Percentiles rank a stretch among this genome's conserved stretches.
phyloP scores from a whole-genome alignment of 2,888 invertebrate genomes.

The Lepidocyrtoides sp. region DNA sequence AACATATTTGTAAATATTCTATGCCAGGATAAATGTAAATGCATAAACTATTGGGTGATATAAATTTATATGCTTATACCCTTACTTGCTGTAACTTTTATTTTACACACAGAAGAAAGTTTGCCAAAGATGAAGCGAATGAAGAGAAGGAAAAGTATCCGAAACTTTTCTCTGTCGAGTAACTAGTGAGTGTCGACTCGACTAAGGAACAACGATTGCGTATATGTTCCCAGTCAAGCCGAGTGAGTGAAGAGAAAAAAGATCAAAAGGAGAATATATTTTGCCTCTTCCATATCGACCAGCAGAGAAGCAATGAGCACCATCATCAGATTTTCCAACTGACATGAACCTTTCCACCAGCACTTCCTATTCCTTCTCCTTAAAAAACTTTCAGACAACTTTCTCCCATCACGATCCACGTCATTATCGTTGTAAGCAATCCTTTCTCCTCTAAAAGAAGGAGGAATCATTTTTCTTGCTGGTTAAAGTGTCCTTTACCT shows the following conservation, averaged over 20 bases:
- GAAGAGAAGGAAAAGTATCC: slow-evolving; percentile 35
- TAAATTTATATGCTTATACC: not conserved
- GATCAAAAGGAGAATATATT: slow-evolving; percentile 65
- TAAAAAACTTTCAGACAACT: slow-evolving; percentile 71
- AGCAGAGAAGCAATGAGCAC: slow-evolving; percentile 32
- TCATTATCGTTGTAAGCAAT: slow-evolving; percentile 67
- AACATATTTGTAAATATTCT: no score
- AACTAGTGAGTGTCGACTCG: slow-evolving; percentile 16
- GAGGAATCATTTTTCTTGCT: slow-evolving; percentile 64
- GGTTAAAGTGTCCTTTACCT: slow-evolving; percentile 40
- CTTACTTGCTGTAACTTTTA: slow-evolving; percentile 5
- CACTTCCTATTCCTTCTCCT: slow-evolving; percentile 2
- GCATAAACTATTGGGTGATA: no score
- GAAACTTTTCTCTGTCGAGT: slow-evolving; percentile 55
- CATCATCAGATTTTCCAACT: slow-evolving; percentile 61
- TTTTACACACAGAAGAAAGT: slow-evolving; percentile 54
- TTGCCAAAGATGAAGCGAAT: slow-evolving; percentile 41
- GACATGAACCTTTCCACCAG: slow-evolving; percentile 71
- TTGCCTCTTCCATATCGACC: slow-evolving; percentile 47
- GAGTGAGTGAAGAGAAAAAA: slow-evolving; percentile 5
- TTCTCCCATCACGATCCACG: slow-evolving; percentile 76
- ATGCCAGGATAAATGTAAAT: no score
- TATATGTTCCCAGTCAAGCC: slow-evolving; percentile 25
- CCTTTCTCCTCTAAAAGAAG: slow-evolving; percentile 60
- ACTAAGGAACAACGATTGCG: slow-evolving; percentile 29